Conservation (phyloP, 2,797 vertebrate species). For the Myripristis murdjan region DNA sequence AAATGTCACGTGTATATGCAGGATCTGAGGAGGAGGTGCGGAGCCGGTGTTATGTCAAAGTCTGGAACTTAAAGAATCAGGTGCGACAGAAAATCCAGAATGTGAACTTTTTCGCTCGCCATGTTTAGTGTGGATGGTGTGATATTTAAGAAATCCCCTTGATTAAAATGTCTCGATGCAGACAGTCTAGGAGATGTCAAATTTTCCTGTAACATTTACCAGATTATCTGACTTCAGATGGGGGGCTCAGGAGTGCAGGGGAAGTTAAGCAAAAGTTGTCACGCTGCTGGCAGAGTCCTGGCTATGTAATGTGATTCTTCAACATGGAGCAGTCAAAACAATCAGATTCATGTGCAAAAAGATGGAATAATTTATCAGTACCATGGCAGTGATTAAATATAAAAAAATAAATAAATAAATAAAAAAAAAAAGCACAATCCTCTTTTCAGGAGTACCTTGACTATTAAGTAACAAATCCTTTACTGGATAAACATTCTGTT, state of each 20-base stretch:
- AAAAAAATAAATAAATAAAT: too few species aligned
- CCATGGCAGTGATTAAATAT: too few species aligned
- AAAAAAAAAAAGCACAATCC: too few species aligned
- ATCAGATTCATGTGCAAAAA: constrained; percentile 12
- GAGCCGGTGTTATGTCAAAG: constrained; percentile 56
- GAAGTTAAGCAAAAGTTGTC: neutral
- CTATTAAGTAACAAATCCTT: too few species aligned
- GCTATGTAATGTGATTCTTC: neutral
- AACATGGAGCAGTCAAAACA: constrained; percentile 9
- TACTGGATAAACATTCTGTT: constrained; percentile 14
- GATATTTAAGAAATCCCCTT: neutral
- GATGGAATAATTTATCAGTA: constrained; percentile 3
- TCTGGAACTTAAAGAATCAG: constrained; percentile 73
- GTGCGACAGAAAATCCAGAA: constrained; percentile 27
- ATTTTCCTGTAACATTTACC: too few species aligned
- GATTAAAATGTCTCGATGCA: too few species aligned
- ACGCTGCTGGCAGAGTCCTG: neutral
- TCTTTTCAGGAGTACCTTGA: too few species aligned
- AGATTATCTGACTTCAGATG: too few species aligned
- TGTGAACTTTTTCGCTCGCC: constrained; percentile 11
- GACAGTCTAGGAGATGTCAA: too few species aligned
- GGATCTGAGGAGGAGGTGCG: constrained; percentile 76
- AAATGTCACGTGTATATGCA: constrained; percentile 78
- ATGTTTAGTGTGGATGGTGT: constrained; percentile 1
- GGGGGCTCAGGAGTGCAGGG: neutral